A percentile compares a stretch with the other conserved stretches of the same genome.
These are phyloP conservation scores for Talpa occidentalis DNA, from an alignment of 2,113 vertebrate genomes.

Conservation along the genomic window DNA sequence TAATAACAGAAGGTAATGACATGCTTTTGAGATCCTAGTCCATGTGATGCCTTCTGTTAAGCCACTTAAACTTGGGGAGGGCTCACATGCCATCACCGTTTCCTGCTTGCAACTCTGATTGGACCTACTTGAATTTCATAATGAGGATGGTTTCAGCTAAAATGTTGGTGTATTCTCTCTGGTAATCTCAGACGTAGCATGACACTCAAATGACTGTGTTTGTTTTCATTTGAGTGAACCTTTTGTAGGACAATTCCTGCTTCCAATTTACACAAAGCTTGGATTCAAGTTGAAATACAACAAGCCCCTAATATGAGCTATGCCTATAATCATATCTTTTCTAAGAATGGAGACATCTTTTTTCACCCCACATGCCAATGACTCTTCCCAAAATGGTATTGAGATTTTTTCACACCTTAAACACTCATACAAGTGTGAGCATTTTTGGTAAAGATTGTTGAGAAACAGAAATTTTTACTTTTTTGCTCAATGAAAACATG, in stretches of 20 bases:
- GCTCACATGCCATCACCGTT: not conserved
- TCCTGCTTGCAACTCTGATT: not conserved
- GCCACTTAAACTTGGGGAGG: not conserved
- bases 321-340: not conserved
- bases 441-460: not conserved
- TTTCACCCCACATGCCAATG: not conserved
- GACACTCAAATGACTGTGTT: not conserved
- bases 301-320: not conserved
- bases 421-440: not conserved
- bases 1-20: not conserved
- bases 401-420: not conserved
- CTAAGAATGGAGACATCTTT: not conserved
- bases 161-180: not conserved
- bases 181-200: not conserved
- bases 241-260: not conserved
- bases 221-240: not conserved
- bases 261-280: not conserved
- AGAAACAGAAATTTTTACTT: not conserved
- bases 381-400: not conserved
- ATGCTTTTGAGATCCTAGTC: not conserved
- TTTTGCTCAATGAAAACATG: not conserved
- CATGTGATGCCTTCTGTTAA: fast-evolving
- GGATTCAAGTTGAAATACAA: not conserved
- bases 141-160: not conserved
- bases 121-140: not conserved